Conservation (phyloP, 2,113 vertebrate species). For the Myotis yumanensis region DNA sequence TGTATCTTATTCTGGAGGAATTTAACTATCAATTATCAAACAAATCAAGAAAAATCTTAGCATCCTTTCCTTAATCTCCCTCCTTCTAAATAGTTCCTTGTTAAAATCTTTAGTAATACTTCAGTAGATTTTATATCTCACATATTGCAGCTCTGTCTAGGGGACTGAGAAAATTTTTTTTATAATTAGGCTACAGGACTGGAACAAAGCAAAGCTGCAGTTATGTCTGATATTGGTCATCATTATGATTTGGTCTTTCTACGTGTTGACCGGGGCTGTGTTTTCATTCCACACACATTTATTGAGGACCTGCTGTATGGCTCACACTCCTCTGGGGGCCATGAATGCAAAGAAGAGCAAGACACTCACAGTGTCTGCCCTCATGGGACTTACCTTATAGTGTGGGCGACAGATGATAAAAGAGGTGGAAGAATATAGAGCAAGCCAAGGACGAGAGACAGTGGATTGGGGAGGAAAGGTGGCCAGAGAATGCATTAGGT, state of each 20-base stretch:
- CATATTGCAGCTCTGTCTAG: neutral
- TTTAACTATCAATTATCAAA: constrained; percentile 51
- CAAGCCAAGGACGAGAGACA: neutral
- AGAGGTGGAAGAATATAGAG: neutral
- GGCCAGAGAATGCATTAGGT: neutral
- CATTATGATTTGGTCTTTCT: neutral
- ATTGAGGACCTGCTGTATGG: neutral
- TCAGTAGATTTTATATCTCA: neutral
- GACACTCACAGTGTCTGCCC: neutral
- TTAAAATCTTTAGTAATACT: neutral
- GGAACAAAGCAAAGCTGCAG: neutral
- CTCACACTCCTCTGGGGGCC: neutral
- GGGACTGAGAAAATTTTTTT: neutral
- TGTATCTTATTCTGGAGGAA: constrained; percentile 39
- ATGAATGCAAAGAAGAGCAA: neutral
- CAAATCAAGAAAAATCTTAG: constrained; percentile 41
- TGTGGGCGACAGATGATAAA: neutral
- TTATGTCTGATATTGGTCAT: neutral
- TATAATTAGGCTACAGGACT: constrained; percentile 29
- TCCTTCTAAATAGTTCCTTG: neutral
- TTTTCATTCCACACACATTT: neutral
- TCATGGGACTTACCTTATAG: neutral
- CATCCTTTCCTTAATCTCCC: neutral
- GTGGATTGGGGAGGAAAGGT: fast-evolving
- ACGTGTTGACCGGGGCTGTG: neutral